These are phyloP conservation scores for Mesaphorura yosii DNA, from an alignment of 1,140 invertebrate genomes.

Conservation along the genomic window DNA sequence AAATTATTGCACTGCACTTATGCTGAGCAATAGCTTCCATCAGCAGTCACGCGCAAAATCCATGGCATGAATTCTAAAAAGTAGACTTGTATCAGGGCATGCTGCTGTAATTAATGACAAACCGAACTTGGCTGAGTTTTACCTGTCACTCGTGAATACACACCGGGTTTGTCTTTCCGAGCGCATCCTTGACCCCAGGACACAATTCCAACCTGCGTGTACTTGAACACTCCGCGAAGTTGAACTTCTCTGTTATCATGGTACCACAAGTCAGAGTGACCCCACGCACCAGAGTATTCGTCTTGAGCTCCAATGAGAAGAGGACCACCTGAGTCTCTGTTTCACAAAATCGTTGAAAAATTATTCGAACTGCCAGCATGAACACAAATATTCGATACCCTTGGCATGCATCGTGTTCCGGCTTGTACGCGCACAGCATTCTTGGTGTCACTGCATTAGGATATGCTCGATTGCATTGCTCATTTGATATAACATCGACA, in stretches of 20 bases:
- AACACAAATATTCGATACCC: neutral
- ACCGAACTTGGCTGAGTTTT: neutral
- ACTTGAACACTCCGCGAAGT: neutral
- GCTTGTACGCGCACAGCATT: conserved; percentile 25
- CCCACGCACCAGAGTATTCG: no score
- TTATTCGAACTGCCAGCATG: neutral
- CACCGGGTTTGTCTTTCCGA: conserved; percentile 18
- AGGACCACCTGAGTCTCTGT: conserved; percentile 16
- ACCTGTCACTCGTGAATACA: conserved; percentile 22
- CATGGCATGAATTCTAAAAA: conserved; percentile 17
- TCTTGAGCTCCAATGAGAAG: neutral
- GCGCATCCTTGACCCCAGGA: conserved; percentile 20
- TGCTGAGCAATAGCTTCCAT: conserved; percentile 17
- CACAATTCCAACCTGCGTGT: conserved; percentile 22
- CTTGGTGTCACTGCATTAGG: conserved; percentile 14
- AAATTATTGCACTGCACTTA: no score
- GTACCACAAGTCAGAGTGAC: neutral
- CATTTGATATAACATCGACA: conserved; percentile 20
- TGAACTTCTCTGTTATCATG: neutral
- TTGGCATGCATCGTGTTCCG: conserved; percentile 20
- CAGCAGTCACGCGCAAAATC: conserved; percentile 9
- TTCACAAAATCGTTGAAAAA: neutral
- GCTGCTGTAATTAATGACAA: neutral
- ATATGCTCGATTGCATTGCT: conserved; percentile 12
- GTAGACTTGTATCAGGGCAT: neutral